Conservation (phyloP, 2,888 invertebrate species). For the Drosophila subsilvestris region DNA sequence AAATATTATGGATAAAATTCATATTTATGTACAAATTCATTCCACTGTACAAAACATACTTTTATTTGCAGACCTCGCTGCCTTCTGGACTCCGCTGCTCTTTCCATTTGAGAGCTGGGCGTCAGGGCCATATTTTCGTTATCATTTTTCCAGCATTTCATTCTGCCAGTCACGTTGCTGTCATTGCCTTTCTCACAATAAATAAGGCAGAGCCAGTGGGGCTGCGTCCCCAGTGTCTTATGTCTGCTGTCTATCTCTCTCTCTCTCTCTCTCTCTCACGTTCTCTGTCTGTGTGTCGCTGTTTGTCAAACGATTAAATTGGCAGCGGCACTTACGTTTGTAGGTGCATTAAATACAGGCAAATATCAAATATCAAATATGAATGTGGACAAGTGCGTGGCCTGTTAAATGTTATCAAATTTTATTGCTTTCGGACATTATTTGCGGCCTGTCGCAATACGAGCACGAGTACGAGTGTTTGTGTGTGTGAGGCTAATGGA, state of each 20-base stretch:
- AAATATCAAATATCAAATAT: conserved; percentile 7
- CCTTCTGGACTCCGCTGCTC: conserved; percentile 11
- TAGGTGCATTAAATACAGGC: conserved; percentile 1
- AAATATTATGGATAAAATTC: too few species aligned
- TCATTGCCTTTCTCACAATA: conserved; percentile 50
- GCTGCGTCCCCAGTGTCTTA: conserved; percentile 10
- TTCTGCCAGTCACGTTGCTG: conserved; percentile 71
- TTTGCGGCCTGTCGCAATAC: conserved; percentile 25
- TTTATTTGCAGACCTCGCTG: conserved; percentile 8
- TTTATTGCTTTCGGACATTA: conserved; percentile 53
- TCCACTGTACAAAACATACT: neutral
- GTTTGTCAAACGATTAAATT: conserved; percentile 39
- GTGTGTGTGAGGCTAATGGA: conserved; percentile 34
- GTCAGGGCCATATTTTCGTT: conserved; percentile 61
- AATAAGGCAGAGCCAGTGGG: conserved; percentile 45
- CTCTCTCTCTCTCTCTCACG: neutral
- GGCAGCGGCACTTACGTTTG: conserved; percentile 17
- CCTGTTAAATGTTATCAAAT: conserved; percentile 42
- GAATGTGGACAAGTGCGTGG: conserved; percentile 15
- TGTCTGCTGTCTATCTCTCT: conserved; percentile 2
- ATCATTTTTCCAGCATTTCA: conserved; percentile 74
- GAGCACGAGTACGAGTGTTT: conserved; percentile 11
- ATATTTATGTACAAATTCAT: neutral
- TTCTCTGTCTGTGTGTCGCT: conserved; percentile 6
- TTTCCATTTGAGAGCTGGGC: neutral